Evolutionary conservation across 1,140 invertebrate species (phyloP), one percentile per base, ranked within the genome.

Genomic region (Drosophila trapezifrons): DNA sequence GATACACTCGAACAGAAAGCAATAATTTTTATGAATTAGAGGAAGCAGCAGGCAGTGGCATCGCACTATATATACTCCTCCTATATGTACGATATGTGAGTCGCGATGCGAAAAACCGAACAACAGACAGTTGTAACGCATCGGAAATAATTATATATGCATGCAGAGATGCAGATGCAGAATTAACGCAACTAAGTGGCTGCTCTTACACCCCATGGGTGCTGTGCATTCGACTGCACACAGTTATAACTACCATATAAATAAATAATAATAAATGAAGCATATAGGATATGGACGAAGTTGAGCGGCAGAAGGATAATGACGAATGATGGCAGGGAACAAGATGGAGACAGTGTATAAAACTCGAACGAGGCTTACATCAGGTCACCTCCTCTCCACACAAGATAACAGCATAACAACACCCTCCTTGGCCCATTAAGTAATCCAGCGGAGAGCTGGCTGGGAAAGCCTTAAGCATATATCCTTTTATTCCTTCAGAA

Each of bases 191-290:
- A 76, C 66, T 57, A 70, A 82, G 56, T 85, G 62, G 85, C 76
- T 79, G 83, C 82, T 83, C 79, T 76, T 89, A 79, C 84, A 86
- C 83, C 83, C 83, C 79, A 86, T 86, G 83, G 83, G 83, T 78
- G 82, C 69, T 86, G 82, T 87, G 79, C 79, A 82, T 58, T 54
- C 46, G 40, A 75, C 66, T 85, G 82, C 83, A 89, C 83, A 74
- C 47, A 65, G 32, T 66, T 62, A 69, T 79, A 64, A 51, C 40
- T 71, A 70, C 52, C 52, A 76, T 45, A 76, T 70, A 72, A 49
- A 65, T 56, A 77, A 55, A 75, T 76, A 56, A 71, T 58, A 72
- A 58, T 27, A 15, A 20, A 51, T 35, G 38, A 49, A 32, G 54
- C 51, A 55, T 71, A 56, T 72, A 71, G 52, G 40, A 63, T 65